Evolutionary conservation across 2,113 vertebrate genomes (phyloP).

Genomic region (Lophotis ruficrista): DNA sequence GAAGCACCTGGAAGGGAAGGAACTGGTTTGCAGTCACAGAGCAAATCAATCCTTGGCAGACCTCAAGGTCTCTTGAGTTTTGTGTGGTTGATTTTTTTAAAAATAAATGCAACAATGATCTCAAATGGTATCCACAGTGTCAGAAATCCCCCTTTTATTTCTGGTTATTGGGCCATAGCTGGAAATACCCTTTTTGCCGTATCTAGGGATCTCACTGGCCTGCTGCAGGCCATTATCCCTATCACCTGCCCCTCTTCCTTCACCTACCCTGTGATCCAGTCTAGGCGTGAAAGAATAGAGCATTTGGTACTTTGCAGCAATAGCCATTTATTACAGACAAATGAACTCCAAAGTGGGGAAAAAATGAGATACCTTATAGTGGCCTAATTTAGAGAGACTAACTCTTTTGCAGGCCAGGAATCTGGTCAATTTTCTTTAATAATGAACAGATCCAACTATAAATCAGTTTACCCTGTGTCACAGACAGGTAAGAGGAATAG

Average conservation of each 20-base stretch:
- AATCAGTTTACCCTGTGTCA: neutral
- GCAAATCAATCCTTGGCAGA: neutral
- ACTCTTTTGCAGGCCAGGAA: neutral
- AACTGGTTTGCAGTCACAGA: neutral
- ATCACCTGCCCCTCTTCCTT: neutral
- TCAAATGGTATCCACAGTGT: neutral
- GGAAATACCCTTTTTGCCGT: neutral
- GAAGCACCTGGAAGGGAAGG: conserved; percentile 18
- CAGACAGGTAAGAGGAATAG: neutral
- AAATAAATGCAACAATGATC: neutral
- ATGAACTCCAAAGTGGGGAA: neutral
- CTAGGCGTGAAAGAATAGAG: neutral
- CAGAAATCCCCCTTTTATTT: neutral
- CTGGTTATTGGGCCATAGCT: neutral
- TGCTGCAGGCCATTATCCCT: neutral
- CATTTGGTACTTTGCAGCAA: neutral
- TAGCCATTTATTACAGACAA: neutral
- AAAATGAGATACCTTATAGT: neutral
- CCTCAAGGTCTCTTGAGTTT: neutral
- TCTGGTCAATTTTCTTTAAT: neutral
- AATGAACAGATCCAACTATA: neutral
- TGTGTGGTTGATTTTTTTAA: neutral
- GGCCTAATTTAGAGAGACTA: neutral
- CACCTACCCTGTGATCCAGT: neutral
- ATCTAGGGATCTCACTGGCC: neutral